Base-by-base conservation (phyloP, 2,888 invertebrate species). In the Caenorhabditis panamensis region DNA sequence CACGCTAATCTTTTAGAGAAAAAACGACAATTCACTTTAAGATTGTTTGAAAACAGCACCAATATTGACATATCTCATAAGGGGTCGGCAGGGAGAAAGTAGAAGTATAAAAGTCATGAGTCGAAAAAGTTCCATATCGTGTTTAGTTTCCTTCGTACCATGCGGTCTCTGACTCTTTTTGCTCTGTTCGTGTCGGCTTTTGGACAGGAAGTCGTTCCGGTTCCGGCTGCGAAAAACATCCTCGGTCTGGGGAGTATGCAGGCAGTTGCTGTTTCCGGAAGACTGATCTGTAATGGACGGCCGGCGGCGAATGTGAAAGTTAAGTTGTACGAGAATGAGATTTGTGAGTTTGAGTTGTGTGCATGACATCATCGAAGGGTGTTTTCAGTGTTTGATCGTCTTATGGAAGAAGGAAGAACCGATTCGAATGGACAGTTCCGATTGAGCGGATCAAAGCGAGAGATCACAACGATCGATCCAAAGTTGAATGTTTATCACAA, bases 401-500 rank as follows among this genome's bases (percentile, higher is more conserved):
- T 68, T 11, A 67, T 85, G 62, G 78, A 75, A 49, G 82, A 83
- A 62, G 63, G 66, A 8, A 58, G 44, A 4, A 76, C 83, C 16
- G 82, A 83, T 59, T 36, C 73, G n/a, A 83, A 85, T 41, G 85
- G 85, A 36, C 77, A 80, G 26, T 85, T 85, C 64, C 62, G 77
- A 31, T 51, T 85, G 18, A 28, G 59, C 18, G 85, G 85, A 5
- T 81, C 80, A 11, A 82, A 85, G 51, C 77, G 80, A 16, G 85
- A 85, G 79, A 82, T 85, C 49, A 63, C 80, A 0, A 83, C 82
- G 1, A 85, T 83, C 51, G 85, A 85, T 53, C 84, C 82, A n/a
- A 85, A 84, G 37, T 56, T 86, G 44, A 86, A 86, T 36, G 77
- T 86, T 41, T 86, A 86, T 68, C 86, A 86, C 79, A 83, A 84